phyloP scores from a whole-genome alignment of 2,113 vertebrate genomes.

The Indicator indicator region DNA sequence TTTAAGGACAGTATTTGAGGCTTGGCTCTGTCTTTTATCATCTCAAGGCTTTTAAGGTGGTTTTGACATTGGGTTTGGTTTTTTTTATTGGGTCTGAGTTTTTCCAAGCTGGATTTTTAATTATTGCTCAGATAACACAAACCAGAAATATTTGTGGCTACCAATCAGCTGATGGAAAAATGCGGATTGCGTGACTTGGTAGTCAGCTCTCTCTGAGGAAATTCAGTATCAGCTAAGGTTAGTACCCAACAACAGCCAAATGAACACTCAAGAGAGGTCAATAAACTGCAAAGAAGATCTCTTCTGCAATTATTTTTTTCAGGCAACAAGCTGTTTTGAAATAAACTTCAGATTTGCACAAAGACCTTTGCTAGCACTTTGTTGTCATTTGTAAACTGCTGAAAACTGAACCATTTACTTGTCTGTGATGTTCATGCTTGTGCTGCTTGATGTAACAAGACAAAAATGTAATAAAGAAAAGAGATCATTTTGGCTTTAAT shows the following conservation, averaged over 20 bases:
- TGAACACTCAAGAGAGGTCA: background rate
- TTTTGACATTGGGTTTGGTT: conserved; percentile 67
- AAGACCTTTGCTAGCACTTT: background rate
- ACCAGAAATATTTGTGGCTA: conserved; percentile 76
- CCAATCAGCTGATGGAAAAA: conserved; percentile 65
- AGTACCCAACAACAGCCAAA: conserved; percentile 16
- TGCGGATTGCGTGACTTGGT: conserved; percentile 50
- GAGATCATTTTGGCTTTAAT: background rate
- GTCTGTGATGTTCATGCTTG: background rate
- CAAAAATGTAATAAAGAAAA: background rate
- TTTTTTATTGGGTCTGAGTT: conserved; percentile 69
- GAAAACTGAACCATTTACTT: background rate
- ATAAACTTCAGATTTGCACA: background rate
- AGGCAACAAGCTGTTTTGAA: background rate
- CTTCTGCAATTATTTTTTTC: background rate
- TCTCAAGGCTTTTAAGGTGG: conserved; percentile 73
- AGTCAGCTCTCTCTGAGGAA: conserved; percentile 15
- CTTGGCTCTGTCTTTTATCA: conserved; percentile 72
- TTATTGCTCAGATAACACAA: conserved; percentile 73
- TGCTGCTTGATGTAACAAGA: background rate
- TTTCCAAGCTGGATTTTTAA: conserved; percentile 74
- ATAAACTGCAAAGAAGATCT: conserved; percentile 19
- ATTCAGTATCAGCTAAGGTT: conserved; percentile 57
- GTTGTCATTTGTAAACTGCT: background rate
- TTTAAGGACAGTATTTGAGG: conserved; percentile 70